Evolutionary conservation across 2,888 invertebrate genomes (phyloP), one percentile per base, ranked within the genome.

Genomic region (Allophyes oxyacanthae): DNA sequence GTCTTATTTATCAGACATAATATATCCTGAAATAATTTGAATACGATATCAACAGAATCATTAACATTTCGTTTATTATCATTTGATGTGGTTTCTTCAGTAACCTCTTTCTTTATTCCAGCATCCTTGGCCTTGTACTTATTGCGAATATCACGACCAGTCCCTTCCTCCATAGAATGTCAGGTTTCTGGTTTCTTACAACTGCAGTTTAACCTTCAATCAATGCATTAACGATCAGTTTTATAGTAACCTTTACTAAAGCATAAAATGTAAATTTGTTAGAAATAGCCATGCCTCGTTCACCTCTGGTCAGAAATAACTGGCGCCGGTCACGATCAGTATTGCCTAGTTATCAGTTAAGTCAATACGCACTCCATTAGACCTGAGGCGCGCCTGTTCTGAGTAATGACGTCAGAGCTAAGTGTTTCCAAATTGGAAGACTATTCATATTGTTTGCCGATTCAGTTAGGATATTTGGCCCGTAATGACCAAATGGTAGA

Each of bases 281-380:
- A 45, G 63, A 34, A 36, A 32, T 34, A 62, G 14, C 36, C 13
- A 34, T 34, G 50, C 37, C 45, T 60, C 41, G 56, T 55, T 65
- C 70, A 59, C 57, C 74, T 72, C 51, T 63, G 49, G 54, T 54
- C 14, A 64, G 46, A 72, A 67, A 64, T 59, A 53, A 45, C 50
- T 32, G 14, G 41, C 32, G 13, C 43, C 34, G 33, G 64, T 72
- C 72, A 75, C 72, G 68, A 75, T 40, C 37, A 44, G 28, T 38
- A 37, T 11, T 51, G 33, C 33, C 42, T 42, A 57, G 58, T 57
- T 72, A 75, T 61, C 62, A 45, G 58, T 44, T 33, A 44, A 25
- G 32, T 25, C 28, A 54, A 50, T 68, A 55, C 36, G 8, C 53
- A 61, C 50, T 56, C 56, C 56, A 51, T 72, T 54, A 67, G 32